A percentile compares a stretch with the other conserved stretches of the same genome.
phyloP scores from a whole-genome alignment of 2,113 vertebrate genomes.

The Protomyctophum bolini region DNA sequence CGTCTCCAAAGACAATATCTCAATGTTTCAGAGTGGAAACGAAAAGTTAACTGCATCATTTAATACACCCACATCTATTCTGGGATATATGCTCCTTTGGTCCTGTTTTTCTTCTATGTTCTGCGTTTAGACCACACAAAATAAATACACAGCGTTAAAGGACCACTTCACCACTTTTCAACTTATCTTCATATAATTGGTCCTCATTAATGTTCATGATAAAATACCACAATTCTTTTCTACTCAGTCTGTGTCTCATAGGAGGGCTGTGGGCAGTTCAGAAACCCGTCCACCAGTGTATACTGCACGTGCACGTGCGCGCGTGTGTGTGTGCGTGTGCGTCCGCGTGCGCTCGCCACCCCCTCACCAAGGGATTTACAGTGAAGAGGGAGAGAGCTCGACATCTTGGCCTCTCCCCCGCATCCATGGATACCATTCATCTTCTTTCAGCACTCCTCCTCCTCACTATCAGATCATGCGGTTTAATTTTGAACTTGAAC shows the following conservation, averaged over 20 bases:
- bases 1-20: slow-evolving; percentile 7
- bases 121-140: neutral
- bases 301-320: neutral
- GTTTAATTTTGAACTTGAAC: slow-evolving; percentile 40
- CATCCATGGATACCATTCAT: slow-evolving; percentile 53
- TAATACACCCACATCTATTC: neutral
- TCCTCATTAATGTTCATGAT: too few relatives aligned
- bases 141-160: too few relatives aligned
- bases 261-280: too few relatives aligned
- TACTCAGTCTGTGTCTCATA: too few relatives aligned
- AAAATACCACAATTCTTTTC: too few relatives aligned
- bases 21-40: slow-evolving; percentile 17
- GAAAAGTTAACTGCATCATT: neutral
- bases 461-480: slow-evolving; percentile 45
- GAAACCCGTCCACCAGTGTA: too few relatives aligned
- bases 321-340: neutral
- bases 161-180: too few relatives aligned
- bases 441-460: slow-evolving; percentile 26
- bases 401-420: slow-evolving; percentile 41
- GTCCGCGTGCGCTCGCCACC: slow-evolving; percentile 28
- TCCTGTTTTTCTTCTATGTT: neutral
- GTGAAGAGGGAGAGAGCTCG: slow-evolving; percentile 41
- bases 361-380: slow-evolving; percentile 36
- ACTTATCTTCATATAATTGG: too few relatives aligned
- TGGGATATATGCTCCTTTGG: neutral